phyloP scores from a whole-genome alignment of 2,888 invertebrate species.

The Caenorhabditis auriculariae region DNA sequence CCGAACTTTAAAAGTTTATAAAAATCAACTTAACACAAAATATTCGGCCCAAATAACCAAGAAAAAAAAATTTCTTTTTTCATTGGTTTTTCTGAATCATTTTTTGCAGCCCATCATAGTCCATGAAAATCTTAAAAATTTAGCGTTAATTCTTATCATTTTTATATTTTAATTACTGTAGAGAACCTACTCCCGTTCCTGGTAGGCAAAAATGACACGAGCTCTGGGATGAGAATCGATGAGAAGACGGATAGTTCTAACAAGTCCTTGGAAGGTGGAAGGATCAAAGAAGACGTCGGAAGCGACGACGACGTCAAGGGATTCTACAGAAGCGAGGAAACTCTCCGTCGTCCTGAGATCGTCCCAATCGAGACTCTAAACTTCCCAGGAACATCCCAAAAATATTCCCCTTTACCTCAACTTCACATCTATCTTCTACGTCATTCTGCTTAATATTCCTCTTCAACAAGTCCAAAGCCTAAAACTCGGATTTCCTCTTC shows the following conservation, averaged over 20 bases:
- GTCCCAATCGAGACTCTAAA: conserved; percentile 38
- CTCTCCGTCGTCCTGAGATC: background rate
- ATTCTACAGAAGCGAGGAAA: conserved; percentile 5
- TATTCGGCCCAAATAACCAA: too few relatives aligned
- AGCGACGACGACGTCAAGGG: conserved; percentile 46
- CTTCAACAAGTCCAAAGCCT: conserved; percentile 33
- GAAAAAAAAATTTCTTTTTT: too few relatives aligned
- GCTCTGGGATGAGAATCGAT: conserved; percentile 35
- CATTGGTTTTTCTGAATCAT: too few relatives aligned
- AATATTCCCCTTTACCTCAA: conserved; percentile 6
- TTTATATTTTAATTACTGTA: too few relatives aligned
- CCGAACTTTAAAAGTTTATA: too few relatives aligned
- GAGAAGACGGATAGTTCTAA: conserved; percentile 34
- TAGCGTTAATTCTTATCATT: too few relatives aligned
- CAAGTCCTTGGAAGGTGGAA: conserved; percentile 40
- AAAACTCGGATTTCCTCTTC: conserved; percentile 4
- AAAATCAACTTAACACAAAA: too few relatives aligned
- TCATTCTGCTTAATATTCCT: conserved; percentile 28
- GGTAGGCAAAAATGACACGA: conserved; percentile 48
- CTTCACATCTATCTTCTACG: conserved; percentile 3
- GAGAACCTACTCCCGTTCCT: conserved; percentile 51
- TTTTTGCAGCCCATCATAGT: too few relatives aligned
- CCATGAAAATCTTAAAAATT: too few relatives aligned
- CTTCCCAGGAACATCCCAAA: background rate
- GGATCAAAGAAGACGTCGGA: conserved; percentile 60